These are phyloP conservation scores for Laterallus jamaicensis DNA, from an alignment of 2,113 vertebrate genomes.

Conservation along the genomic window DNA sequence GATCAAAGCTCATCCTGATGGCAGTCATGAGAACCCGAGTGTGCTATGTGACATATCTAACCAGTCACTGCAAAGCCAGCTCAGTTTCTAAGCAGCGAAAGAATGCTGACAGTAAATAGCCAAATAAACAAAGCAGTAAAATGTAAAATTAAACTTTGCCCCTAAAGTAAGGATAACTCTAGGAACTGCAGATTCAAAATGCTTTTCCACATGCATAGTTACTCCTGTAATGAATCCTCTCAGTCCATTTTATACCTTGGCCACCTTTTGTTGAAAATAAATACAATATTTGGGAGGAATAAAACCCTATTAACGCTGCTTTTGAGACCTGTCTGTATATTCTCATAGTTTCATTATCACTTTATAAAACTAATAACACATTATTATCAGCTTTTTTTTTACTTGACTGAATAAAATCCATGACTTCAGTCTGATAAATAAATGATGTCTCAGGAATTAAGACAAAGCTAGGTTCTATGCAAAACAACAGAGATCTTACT, in stretches of 20 bases:
- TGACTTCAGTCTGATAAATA: conserved; percentile 24
- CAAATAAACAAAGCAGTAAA: conserved; percentile 6
- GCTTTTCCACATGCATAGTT: neutral
- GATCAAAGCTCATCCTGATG: neutral
- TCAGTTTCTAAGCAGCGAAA: neutral
- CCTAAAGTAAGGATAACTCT: neutral
- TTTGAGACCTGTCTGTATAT: neutral
- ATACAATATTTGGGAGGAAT: neutral
- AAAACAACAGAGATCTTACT: conserved; percentile 38
- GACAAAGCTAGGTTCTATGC: conserved; percentile 18
- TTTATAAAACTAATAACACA: neutral
- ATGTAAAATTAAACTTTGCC: neutral
- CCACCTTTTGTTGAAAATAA: neutral
- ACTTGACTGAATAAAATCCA: conserved; percentile 26
- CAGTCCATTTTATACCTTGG: neutral
- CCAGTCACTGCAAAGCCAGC: neutral
- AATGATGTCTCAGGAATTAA: neutral
- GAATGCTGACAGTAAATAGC: neutral
- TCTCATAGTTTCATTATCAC: neutral
- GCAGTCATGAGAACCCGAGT: neutral
- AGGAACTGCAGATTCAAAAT: neutral
- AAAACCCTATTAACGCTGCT: neutral
- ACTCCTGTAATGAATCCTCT: neutral
- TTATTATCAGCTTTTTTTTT: neutral
- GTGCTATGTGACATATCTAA: neutral